Conservation (phyloP, 1,140 invertebrate species). For the Parapsyche elsis region DNA sequence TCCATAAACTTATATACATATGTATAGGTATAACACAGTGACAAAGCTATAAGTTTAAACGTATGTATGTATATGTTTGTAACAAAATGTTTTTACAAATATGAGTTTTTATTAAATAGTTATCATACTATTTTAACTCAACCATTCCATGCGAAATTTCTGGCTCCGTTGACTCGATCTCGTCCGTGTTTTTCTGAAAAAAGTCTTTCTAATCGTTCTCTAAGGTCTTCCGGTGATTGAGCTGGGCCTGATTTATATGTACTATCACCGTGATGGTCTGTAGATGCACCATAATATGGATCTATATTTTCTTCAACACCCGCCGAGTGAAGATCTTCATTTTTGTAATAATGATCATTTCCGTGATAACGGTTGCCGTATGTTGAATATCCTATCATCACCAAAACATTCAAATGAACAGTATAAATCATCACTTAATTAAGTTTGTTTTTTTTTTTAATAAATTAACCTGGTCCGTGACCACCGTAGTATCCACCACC, state of each 20-base stretch:
- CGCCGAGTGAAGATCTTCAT: conserved; percentile 11
- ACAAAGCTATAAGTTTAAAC: too few relatives aligned
- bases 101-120: too few relatives aligned
- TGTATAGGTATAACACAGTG: too few relatives aligned
- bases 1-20: too few relatives aligned
- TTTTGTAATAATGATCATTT: conserved; percentile 43
- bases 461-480: conserved; percentile 53
- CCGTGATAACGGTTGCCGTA: conserved; percentile 51
- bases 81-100: too few relatives aligned
- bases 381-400: conserved; percentile 37
- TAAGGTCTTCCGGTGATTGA: conserved; percentile 63
- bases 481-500: conserved; percentile 58
- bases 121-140: conserved; percentile 37
- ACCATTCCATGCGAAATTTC: conserved; percentile 69
- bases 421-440: not conserved
- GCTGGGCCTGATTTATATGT: conserved; percentile 54
- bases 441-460: conserved; percentile 47
- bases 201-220: conserved; percentile 63
- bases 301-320: conserved; percentile 38
- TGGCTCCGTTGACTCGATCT: conserved; percentile 60
- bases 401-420: not conserved
- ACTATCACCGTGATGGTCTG: conserved; percentile 12
- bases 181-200: conserved; percentile 64
- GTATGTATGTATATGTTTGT: too few relatives aligned
- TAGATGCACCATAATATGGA: conserved; percentile 48